Evolutionary conservation across 2,797 vertebrate genomes (phyloP).

Genomic region (Sebastiscus albofasciatus): DNA sequence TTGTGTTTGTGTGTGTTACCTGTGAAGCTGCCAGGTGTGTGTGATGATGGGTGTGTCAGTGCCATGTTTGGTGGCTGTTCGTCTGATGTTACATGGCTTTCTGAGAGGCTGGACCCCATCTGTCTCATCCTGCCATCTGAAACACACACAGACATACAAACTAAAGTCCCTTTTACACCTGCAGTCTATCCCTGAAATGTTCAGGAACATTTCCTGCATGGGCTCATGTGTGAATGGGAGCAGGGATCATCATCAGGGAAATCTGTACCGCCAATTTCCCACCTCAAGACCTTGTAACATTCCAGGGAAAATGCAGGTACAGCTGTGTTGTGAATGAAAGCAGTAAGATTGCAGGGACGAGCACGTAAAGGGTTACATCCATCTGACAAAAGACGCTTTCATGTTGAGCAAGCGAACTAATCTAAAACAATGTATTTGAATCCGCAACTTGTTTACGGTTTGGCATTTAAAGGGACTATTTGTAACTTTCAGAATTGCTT

Average conservation of each 20-base stretch:
- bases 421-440: too few relatives aligned
- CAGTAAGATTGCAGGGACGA: neutral
- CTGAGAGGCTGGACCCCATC: conserved; percentile 68
- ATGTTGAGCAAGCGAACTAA: too few relatives aligned
- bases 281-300: neutral
- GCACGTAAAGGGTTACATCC: too few relatives aligned
- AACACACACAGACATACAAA: conserved; percentile 21
- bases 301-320: neutral
- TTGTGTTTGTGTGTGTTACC: conserved; percentile 70
- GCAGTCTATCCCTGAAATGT: neutral
- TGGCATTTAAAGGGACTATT: too few relatives aligned
- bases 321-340: neutral
- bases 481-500: too few relatives aligned
- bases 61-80: conserved; percentile 68
- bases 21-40: conserved; percentile 71
- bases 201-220: neutral
- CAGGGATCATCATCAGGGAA: neutral
- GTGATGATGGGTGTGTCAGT: conserved; percentile 49
- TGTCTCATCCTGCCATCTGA: conserved; percentile 86
- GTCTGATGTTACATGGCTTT: conserved; percentile 81
- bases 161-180: neutral
- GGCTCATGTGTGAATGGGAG: neutral
- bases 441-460: too few relatives aligned
- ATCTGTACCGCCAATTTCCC: neutral
- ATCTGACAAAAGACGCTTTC: too few relatives aligned